Evolutionary conservation across 2,888 invertebrate species (phyloP), one percentile per base, ranked within the genome.

Genomic region (Hydrotaea cyrtoneurina): DNA sequence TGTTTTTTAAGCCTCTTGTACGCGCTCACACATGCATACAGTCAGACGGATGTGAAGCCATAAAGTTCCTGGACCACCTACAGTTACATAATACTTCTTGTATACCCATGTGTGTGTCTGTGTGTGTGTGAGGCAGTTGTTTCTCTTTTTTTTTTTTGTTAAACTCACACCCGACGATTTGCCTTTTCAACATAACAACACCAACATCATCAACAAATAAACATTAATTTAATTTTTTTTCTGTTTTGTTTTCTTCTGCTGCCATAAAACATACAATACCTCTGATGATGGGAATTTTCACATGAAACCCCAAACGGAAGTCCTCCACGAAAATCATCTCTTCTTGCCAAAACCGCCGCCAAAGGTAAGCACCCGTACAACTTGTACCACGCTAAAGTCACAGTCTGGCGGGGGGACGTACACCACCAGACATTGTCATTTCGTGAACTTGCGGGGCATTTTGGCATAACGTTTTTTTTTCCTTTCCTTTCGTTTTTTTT

Each of bases 181-280:
- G 85, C 74, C 85, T 82, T 85, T 82, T 85, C 77, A 85, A 82
- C 85, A 77, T 64, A 80, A 82, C 82, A 85, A 82, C 85, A 62
- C 62, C 62, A 62, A 62, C 85, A 77, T 85, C 85, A 77, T 85
- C 85, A 85, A 77, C 85, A 85, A 85, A 85, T 82, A 85, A 82
- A 85, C 77, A 85, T 85, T 85, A 85, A 79, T 85, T 80, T 85
- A 69, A 74, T 77, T 80, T 74, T 21, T 17, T 83, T 31, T 2
- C n/a, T n/a, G n/a, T n/a, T 31, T 31, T 31, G 3, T 71, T 55
- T 57, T 71, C 57, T 31, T 69, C 50, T 69, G 19, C 13, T 64
- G 31, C 3, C n/a, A n/a, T n/a, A 7, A 31, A 31, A 31, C 77
- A 66, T 76, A 26, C n/a, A 80, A 59, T 50, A 50, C 10, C 21